Evolutionary conservation across 2,113 vertebrate genomes (phyloP), one percentile per base, ranked within the genome.

Genomic region (Drymodes brunneopygia): DNA sequence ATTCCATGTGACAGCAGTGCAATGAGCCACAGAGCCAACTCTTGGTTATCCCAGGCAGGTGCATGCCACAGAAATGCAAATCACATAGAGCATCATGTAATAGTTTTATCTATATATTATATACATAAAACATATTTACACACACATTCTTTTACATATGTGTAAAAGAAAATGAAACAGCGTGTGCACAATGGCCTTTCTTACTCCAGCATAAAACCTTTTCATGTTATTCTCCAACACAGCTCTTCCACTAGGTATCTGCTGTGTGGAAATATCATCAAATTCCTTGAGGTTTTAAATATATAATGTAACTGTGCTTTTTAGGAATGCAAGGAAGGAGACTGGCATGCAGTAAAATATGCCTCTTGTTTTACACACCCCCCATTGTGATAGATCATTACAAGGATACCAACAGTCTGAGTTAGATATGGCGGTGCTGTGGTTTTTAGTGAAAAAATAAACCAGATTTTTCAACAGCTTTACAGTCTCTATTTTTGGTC

Each of bases 271-370:
- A 96, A 75, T 38, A 79, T 4, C 51, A 92, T 54, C 31, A 24
- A 60, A 57, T 80, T 90, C 90, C 79, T 90, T 33, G 54, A 73
- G 48, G 66, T 57, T 87, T 95, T 96, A 85, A 91, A 96, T 90
- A 82, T 33, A 40, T 40, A 93, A 92, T 27, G 66, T n/a, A 79
- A 87, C 84, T 51, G 61, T 14, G 78, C 78, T 90, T 94, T 96
- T 94, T n/a, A 90, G 74, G 78, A 88, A 89, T 0, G 4, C 1
- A 2, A 89, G 70, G 47, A 81, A 91, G 45, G 48, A 94, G 90
- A 93, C 3, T 75, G 79, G 61, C 66, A 69, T 3, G 2, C 38
- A 65, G 28, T 33, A 90, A 87, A 85, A 90, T 31, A 81, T 8
- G 40, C 44, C 66, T 47, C 84, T 84, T 84, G 90, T 87, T 93